Percentiles rank a stretch among this genome's conserved stretches.
phyloP scores from a whole-genome alignment of 2,797 vertebrate genomes.

The Rhadinocentrus ornatus region DNA sequence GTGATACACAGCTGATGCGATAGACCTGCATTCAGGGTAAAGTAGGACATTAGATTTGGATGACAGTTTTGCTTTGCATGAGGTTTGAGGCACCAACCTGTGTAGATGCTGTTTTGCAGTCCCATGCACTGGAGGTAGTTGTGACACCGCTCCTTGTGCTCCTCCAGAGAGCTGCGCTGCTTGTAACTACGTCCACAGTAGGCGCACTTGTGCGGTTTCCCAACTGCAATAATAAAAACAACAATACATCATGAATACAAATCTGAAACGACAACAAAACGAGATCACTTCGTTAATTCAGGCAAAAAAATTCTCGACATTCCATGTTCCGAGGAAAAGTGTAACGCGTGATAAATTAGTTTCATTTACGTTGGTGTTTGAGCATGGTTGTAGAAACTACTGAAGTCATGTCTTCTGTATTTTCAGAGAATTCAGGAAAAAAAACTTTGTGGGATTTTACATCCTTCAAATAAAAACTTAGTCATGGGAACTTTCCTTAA shows the following conservation, averaged over 20 bases:
- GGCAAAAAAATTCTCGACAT: no score
- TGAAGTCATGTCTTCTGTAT: background rate
- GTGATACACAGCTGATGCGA: conserved; percentile 10
- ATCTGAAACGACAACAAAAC: no score
- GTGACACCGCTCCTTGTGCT: conserved; percentile 98
- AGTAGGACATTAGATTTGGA: conserved; percentile 41
- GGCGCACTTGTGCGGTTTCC: conserved; percentile 98
- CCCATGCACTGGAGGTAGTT: conserved; percentile 99
- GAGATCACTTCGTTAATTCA: no score
- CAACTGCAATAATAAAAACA: conserved; percentile 82
- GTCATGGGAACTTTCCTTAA: background rate
- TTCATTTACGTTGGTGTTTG: no score
- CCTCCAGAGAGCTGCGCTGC: conserved; percentile 97
- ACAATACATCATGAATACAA: background rate
- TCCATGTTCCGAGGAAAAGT: no score
- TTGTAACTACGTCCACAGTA: conserved; percentile 99
- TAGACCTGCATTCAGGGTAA: conserved; percentile 19
- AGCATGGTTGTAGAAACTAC: no score
- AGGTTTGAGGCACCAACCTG: conserved; percentile 84
- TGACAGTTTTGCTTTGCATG: conserved; percentile 6
- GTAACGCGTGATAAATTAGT: no score
- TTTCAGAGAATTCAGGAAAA: conserved; percentile 31
- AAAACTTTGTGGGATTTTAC: conserved; percentile 1
- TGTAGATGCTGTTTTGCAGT: conserved; percentile 92
- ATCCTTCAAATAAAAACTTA: background rate